A percentile compares a stretch with the other conserved stretches of the same genome.
phyloP scores from a whole-genome alignment of 2,888 invertebrate species.

The Mesochorus sp. region DNA sequence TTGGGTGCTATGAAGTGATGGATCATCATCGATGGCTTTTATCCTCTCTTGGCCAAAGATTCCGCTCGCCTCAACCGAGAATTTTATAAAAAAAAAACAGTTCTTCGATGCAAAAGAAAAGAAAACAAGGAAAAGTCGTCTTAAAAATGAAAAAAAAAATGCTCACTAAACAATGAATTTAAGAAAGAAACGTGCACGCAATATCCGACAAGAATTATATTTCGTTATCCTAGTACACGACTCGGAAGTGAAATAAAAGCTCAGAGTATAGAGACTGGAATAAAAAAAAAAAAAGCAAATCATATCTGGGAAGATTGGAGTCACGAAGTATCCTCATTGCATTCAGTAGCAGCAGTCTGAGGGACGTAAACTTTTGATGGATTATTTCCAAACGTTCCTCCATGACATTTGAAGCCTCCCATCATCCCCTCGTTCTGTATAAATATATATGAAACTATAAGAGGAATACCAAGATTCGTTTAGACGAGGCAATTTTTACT shows the following conservation, averaged over 20 bases:
- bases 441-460: not conserved
- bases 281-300: conserved; percentile 16
- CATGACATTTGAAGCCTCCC: conserved; percentile 21
- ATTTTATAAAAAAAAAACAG: not conserved
- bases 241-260: conserved; percentile 30
- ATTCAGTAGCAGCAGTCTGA: conserved; percentile 5
- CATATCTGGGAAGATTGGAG: conserved; percentile 9
- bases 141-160: too few species aligned
- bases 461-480: not conserved
- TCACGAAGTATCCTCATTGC: not conserved
- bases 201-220: not conserved
- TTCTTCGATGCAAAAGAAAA: conserved; percentile 6
- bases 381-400: conserved; percentile 49
- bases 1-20: conserved; percentile 29
- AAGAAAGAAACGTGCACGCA: not conserved
- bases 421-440: not conserved
- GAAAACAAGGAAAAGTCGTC: not conserved
- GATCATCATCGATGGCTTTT: conserved; percentile 52
- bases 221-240: conserved; percentile 17
- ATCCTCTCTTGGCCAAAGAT: not conserved
- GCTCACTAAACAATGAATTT: not conserved
- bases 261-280: not conserved
- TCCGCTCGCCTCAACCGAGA: not conserved
- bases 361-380: conserved; percentile 29
- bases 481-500: conserved; percentile 29